A percentile compares a stretch with the other conserved stretches of the same genome.
phyloP scores from a whole-genome alignment of 2,888 invertebrate species.

The Pristionchus arcanus region DNA sequence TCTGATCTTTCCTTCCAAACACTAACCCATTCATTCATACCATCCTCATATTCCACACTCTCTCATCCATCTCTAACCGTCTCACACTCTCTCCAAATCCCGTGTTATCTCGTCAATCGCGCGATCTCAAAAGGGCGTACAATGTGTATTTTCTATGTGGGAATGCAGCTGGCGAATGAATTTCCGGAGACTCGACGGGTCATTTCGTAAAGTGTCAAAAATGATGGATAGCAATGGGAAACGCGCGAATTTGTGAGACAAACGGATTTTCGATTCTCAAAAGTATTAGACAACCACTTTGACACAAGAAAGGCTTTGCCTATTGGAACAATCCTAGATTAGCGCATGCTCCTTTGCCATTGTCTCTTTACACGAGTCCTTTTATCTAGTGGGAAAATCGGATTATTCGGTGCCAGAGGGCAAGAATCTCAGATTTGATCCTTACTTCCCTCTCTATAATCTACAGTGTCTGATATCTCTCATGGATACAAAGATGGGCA shows the following conservation, averaged over 20 bases:
- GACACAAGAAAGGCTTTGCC: background rate
- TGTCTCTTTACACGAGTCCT: background rate
- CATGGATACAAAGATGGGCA: slow-evolving; percentile 19
- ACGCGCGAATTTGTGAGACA: slow-evolving; percentile 32
- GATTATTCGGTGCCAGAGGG: slow-evolving; percentile 19
- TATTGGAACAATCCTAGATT: background rate
- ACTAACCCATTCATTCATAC: background rate
- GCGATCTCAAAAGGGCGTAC: slow-evolving; percentile 42
- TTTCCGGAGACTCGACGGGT: background rate
- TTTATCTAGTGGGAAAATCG: slow-evolving; percentile 36
- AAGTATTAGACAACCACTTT: background rate
- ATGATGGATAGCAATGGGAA: slow-evolving; percentile 54
- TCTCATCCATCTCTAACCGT: background rate
- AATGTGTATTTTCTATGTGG: slow-evolving; percentile 50
- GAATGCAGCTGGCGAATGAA: slow-evolving; percentile 46
- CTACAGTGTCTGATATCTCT: slow-evolving; percentile 5
- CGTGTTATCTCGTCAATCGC: background rate
- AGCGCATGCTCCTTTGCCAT: slow-evolving; percentile 31
- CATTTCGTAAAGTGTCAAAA: slow-evolving; percentile 33
- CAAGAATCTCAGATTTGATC: background rate
- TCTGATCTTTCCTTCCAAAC: background rate
- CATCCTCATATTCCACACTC: slow-evolving; percentile 1
- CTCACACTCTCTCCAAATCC: background rate
- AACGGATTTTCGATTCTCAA: background rate
- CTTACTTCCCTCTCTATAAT: background rate